These are phyloP conservation scores for Tretioscincus oriximinensis DNA, from an alignment of 2,113 vertebrate genomes.

Conservation along the genomic window DNA sequence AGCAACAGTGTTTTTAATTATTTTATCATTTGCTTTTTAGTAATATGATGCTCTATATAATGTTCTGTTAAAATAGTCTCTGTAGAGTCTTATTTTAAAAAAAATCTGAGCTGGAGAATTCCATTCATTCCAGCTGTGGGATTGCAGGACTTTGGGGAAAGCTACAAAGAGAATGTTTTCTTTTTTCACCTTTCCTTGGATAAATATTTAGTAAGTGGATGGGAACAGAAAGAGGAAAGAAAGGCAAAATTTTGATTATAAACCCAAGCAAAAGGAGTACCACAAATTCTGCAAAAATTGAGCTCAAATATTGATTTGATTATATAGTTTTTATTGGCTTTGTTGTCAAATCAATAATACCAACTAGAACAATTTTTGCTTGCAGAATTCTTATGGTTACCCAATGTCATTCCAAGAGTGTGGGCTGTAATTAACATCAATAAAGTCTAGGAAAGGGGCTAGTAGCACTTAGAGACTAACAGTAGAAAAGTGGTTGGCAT, in stretches of 20 bases:
- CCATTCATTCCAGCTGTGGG: slow-evolving; percentile 57
- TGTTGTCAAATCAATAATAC: slow-evolving; percentile 17
- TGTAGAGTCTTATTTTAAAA: slow-evolving; percentile 4
- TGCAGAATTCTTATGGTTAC: slow-evolving; percentile 32
- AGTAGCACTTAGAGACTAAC: too few relatives aligned
- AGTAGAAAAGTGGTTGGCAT: too few relatives aligned
- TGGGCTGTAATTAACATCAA: not conserved
- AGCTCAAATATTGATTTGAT: slow-evolving; percentile 20
- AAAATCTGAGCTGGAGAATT: slow-evolving; percentile 35
- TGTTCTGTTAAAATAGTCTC: slow-evolving; percentile 18
- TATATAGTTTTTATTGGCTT: not conserved
- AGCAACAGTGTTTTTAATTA: slow-evolving; percentile 2
- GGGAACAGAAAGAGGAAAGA: slow-evolving; percentile 2
- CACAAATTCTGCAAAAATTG: slow-evolving; percentile 39
- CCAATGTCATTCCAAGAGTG: not conserved
- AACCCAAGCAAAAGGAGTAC: slow-evolving; percentile 35
- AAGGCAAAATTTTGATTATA: slow-evolving; percentile 33
- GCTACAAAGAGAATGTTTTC: slow-evolving; percentile 34
- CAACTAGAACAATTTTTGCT: slow-evolving; percentile 6
- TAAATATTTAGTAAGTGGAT: slow-evolving; percentile 56
- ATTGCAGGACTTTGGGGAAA: slow-evolving; percentile 13
- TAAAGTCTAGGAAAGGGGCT: not conserved
- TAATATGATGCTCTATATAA: not conserved
- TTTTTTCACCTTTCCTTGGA: slow-evolving; percentile 26
- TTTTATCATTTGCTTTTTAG: slow-evolving; percentile 2